Evolutionary conservation across 2,113 vertebrate species (phyloP).

Genomic region (Rhabdomys dilectus): DNA sequence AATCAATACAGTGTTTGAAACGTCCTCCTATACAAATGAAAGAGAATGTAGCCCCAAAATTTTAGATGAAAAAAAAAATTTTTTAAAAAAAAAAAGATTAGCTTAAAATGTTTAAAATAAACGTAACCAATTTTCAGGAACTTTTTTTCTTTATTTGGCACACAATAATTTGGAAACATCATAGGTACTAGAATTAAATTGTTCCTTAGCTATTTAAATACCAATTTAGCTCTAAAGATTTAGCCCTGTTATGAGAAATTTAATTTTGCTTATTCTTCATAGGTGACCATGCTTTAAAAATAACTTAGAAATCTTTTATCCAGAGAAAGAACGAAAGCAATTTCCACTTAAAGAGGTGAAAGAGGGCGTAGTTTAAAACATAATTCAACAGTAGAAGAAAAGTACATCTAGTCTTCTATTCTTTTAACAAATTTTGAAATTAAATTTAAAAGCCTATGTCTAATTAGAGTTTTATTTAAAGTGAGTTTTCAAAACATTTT

Average conservation of each 20-base stretch:
- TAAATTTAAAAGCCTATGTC: background rate
- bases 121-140: background rate
- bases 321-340: background rate
- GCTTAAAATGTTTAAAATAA: conserved; percentile 11
- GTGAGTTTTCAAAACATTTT: conserved; percentile 37
- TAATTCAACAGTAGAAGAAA: background rate
- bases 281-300: conserved; percentile 18
- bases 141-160: background rate
- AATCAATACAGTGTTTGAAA: conserved; percentile 31
- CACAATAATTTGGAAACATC: background rate
- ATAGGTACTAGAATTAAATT: conserved; percentile 5
- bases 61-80: conserved; percentile 19
- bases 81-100: background rate
- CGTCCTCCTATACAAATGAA: background rate
- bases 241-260: background rate
- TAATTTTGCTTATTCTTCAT: background rate
- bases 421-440: background rate
- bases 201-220: background rate
- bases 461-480: conserved; percentile 30
- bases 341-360: conserved; percentile 2
- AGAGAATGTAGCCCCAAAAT: background rate
- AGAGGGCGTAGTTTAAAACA: background rate
- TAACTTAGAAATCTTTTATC: background rate
- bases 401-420: background rate
- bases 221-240: conserved; percentile 10